These are phyloP conservation scores for Microchrysa polita DNA, from an alignment of 2,888 invertebrate genomes.

Conservation along the genomic window DNA sequence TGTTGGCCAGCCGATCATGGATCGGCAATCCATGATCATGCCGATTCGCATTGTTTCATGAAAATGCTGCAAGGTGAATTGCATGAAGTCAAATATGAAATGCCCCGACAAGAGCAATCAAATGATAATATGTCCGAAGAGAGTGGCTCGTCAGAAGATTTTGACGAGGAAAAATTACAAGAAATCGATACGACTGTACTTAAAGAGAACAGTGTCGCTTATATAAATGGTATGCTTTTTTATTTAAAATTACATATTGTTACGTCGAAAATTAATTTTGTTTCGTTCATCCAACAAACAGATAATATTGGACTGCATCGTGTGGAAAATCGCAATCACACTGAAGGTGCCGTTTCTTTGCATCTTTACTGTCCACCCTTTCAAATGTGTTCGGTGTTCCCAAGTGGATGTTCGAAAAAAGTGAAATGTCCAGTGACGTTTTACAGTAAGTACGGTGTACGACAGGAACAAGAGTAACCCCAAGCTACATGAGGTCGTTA, in stretches of 20 bases:
- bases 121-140: constrained; percentile 40
- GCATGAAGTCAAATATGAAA: constrained; percentile 75
- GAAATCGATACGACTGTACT: constrained; percentile 74
- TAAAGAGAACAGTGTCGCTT: constrained; percentile 83
- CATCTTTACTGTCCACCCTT: constrained; percentile 97
- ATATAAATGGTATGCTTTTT: constrained; percentile 89
- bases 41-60: constrained; percentile 97
- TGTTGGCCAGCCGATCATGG: constrained; percentile 98
- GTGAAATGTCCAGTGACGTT: constrained; percentile 82
- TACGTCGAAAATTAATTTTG: too few species aligned
- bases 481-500: too few species aligned
- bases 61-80: constrained; percentile 87
- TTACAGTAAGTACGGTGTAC: constrained; percentile 86
- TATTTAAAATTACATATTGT: too few species aligned
- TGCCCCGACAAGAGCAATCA: constrained; percentile 49
- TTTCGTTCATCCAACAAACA: constrained; percentile 62
- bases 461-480: neutral
- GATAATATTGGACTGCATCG: constrained; percentile 95
- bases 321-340: constrained; percentile 92
- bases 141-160: constrained; percentile 31
- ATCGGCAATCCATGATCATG: constrained; percentile 96
- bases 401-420: constrained; percentile 86
- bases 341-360: constrained; percentile 88
- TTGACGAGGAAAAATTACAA: constrained; percentile 67
- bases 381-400: constrained; percentile 87